These are phyloP conservation scores for Lophura nycthemera DNA, from an alignment of 2,113 vertebrate genomes.

Conservation along the genomic window DNA sequence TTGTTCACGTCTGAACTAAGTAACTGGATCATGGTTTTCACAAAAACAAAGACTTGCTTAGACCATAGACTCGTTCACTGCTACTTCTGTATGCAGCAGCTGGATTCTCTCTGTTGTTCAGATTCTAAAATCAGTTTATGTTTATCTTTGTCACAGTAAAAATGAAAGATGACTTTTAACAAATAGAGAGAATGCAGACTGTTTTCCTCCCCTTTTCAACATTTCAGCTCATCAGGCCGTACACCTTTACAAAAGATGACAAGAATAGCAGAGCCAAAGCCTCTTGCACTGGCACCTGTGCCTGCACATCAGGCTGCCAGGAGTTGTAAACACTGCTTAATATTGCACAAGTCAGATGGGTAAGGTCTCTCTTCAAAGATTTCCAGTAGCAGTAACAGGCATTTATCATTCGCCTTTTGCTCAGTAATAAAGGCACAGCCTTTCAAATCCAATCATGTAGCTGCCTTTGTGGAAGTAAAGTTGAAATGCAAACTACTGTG, in stretches of 20 bases:
- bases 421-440: not conserved
- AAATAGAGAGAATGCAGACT: not conserved
- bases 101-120: not conserved
- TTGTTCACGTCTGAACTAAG: not conserved
- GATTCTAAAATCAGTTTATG: not conserved
- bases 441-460: not conserved
- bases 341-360: not conserved
- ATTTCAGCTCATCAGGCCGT: not conserved
- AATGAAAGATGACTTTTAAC: conserved; percentile 14
- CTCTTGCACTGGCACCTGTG: not conserved
- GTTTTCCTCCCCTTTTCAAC: not conserved
- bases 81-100: not conserved
- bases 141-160: conserved; percentile 19
- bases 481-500: not conserved
- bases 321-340: not conserved
- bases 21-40: not conserved
- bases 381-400: not conserved
- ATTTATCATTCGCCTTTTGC: not conserved
- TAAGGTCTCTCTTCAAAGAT: not conserved
- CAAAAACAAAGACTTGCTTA: not conserved
- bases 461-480: not conserved
- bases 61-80: not conserved
- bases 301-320: not conserved
- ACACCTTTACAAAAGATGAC: not conserved
- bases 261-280: not conserved